A percentile compares a stretch with the other conserved stretches of the same genome.
Evolutionary conservation across 64 coral and sea anemone species (phyloP).

Genomic region (Stichodactyla mertensii): DNA sequence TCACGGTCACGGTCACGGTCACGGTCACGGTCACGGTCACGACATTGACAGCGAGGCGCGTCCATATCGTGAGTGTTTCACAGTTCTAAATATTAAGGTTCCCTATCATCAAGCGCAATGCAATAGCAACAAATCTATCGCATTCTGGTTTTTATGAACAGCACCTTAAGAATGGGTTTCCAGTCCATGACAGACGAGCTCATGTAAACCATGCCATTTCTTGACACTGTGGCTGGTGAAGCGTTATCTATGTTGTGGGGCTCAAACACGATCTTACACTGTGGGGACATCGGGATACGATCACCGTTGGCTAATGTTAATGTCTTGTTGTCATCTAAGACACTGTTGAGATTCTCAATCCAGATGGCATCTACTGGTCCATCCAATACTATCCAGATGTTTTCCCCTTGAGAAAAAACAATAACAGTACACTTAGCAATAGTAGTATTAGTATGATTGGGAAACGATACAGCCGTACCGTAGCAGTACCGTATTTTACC

Average conservation of each 20-base stretch:
- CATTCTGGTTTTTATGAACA: background rate
- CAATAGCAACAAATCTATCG: no score
- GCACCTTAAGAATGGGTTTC: slow-evolving; percentile 87
- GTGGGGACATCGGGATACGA: slow-evolving; percentile 86
- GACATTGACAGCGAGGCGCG: no score
- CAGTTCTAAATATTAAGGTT: no score
- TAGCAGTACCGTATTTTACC: no score
- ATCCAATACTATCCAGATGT: slow-evolving; percentile 91
- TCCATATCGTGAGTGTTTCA: no score
- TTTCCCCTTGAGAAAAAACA: slow-evolving; percentile 47
- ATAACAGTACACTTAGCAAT: background rate
- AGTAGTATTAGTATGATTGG: background rate
- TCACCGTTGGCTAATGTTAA: slow-evolving; percentile 85
- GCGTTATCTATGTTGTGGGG: slow-evolving; percentile 94
- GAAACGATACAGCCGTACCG: background rate
- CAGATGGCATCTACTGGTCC: slow-evolving; percentile 92
- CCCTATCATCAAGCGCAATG: no score
- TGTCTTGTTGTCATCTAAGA: slow-evolving; percentile 91
- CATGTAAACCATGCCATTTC: slow-evolving; percentile 96
- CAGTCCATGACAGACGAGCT: slow-evolving; percentile 94
- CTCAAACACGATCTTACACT: slow-evolving; percentile 91
- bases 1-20: no score
- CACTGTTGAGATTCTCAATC: slow-evolving; percentile 95
- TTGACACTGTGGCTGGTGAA: slow-evolving; percentile 86
- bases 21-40: no score